These are phyloP conservation scores for Cheirogaleus medius DNA, from an alignment of 2,113 vertebrate genomes.

Conservation along the genomic window DNA sequence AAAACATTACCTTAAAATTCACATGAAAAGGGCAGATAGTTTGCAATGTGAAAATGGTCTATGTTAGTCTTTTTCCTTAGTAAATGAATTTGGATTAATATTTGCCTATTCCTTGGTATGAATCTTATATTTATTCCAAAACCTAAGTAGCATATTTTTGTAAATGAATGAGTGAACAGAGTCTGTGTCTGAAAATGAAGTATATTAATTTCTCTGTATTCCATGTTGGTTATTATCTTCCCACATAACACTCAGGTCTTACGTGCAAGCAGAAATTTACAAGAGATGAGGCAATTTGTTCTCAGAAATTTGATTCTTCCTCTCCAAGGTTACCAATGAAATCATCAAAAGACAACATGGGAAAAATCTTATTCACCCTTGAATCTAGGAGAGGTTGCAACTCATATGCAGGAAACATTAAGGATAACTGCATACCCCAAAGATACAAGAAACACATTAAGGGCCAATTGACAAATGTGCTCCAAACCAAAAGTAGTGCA, in stretches of 20 bases:
- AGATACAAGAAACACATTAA: neutral
- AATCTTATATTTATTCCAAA: neutral
- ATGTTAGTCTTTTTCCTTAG: neutral
- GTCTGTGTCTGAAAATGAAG: neutral
- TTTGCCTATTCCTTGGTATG: neutral
- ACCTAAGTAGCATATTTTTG: neutral
- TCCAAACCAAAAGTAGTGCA: neutral
- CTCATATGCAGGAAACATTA: neutral
- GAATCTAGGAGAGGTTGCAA: neutral
- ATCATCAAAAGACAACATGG: neutral
- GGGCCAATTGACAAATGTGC: neutral
- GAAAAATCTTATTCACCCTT: neutral
- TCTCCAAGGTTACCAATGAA: neutral
- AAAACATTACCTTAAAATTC: conserved; percentile 8
- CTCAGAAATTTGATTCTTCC: neutral
- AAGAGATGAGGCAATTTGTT: neutral
- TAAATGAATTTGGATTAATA: neutral
- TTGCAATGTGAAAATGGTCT: neutral
- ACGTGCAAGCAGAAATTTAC: neutral
- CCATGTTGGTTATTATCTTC: neutral
- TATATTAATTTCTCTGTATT: neutral
- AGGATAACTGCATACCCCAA: neutral
- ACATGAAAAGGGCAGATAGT: neutral
- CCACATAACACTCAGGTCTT: neutral
- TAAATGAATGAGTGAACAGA: neutral